Percentiles rank a stretch among this genome's conserved stretches.
These are phyloP conservation scores for Basileuterus tristriatus DNA, from an alignment of 2,797 vertebrate genomes.

Conservation along the genomic window DNA sequence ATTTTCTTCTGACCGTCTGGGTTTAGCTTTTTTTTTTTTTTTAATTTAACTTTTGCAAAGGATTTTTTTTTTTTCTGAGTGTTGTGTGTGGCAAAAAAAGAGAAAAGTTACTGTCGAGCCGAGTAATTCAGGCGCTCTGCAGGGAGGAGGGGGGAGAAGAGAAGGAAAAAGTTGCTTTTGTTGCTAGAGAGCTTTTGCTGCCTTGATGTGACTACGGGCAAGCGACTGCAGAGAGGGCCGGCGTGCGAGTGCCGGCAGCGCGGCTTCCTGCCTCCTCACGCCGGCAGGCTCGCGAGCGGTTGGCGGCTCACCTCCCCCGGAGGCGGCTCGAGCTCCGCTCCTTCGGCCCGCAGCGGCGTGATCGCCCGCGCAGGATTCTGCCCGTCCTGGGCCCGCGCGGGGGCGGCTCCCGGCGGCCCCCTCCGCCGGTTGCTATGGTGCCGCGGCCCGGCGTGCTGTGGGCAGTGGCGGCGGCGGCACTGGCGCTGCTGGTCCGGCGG, in stretches of 20 bases:
- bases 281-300: background rate
- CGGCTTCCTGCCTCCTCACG: too few species aligned
- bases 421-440: slow-evolving; percentile 75
- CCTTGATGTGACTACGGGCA: background rate
- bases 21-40: background rate
- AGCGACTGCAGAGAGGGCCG: background rate
- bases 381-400: background rate
- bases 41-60: background rate
- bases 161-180: slow-evolving; percentile 5
- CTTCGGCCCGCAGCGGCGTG: background rate
- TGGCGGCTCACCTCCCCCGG: background rate
- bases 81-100: background rate
- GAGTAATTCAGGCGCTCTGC: background rate
- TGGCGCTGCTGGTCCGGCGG: slow-evolving; percentile 73
- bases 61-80: background rate
- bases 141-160: background rate
- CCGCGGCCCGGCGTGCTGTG: slow-evolving; percentile 75
- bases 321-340: background rate
- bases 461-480: slow-evolving; percentile 72
- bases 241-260: background rate
- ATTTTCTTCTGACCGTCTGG: background rate
- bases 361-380: background rate
- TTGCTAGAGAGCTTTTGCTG: background rate
- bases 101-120: background rate
- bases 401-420: background rate